These are phyloP conservation scores for Enteromius thamalakanensis DNA, from an alignment of 2,797 vertebrate species.

Conservation along the genomic window DNA sequence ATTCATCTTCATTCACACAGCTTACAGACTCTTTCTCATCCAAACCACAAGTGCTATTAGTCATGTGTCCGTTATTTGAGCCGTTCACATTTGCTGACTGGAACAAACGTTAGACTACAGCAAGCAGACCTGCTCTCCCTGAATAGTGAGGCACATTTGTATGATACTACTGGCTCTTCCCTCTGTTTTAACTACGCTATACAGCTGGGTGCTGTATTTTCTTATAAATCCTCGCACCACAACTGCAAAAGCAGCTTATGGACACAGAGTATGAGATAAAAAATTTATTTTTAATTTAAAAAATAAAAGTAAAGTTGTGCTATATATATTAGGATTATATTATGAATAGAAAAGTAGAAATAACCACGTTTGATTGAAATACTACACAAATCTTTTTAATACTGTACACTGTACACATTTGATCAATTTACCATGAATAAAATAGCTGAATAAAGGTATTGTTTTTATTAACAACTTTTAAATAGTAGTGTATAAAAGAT, in stretches of 20 bases:
- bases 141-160: conserved; percentile 50
- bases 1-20: conserved; percentile 25
- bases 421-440: too few species aligned
- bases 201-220: conserved; percentile 42
- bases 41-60: conserved; percentile 69
- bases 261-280: conserved; percentile 1
- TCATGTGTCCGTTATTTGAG: conserved; percentile 68
- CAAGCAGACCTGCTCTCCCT: conserved; percentile 60
- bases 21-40: conserved; percentile 26
- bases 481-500: too few species aligned
- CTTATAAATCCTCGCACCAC: background rate
- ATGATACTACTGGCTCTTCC: conserved; percentile 17
- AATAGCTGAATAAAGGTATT: background rate
- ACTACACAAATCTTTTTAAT: background rate
- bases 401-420: background rate
- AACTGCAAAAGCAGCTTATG: background rate
- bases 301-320: background rate
- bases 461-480: too few species aligned
- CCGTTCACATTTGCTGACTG: conserved; percentile 61
- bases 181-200: conserved; percentile 27
- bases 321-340: background rate
- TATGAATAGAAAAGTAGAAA: background rate
- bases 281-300: conserved; percentile 5
- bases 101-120: conserved; percentile 67
- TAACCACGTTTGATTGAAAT: background rate